A percentile compares a stretch with the other conserved stretches of the same genome.
These are phyloP conservation scores for Unio delphinus DNA, from an alignment of 2,888 invertebrate species.

Conservation along the genomic window DNA sequence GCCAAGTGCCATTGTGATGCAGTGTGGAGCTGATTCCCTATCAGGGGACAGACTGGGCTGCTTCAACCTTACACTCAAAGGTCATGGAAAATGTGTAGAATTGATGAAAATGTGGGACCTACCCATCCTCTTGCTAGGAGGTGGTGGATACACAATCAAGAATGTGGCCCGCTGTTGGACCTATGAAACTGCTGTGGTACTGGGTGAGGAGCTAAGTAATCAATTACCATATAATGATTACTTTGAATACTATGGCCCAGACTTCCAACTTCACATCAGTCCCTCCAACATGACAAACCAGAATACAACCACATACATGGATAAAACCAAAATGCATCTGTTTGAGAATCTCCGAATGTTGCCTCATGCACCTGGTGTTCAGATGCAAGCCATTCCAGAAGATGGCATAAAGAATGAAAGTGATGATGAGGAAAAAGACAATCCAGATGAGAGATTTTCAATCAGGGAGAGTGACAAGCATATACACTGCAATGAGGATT, in stretches of 20 bases:
- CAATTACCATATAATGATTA: constrained; percentile 27
- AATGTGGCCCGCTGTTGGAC: constrained; percentile 99
- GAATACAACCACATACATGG: constrained; percentile 97
- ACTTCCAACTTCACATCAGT: constrained; percentile 98
- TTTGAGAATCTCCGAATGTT: constrained; percentile 98
- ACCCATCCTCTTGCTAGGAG: constrained; percentile 96
- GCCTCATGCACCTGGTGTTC: constrained; percentile 97
- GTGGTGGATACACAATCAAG: constrained; percentile 98
- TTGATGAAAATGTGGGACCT: constrained; percentile 97
- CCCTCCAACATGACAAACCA: constrained; percentile 99
- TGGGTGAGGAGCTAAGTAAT: constrained; percentile 96
- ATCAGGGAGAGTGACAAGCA: constrained; percentile 69
- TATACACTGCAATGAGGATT: constrained; percentile 86
- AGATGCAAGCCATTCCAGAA: constrained; percentile 77
- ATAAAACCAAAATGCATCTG: constrained; percentile 92
- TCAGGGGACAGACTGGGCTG: constrained; percentile 97
- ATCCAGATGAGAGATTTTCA: constrained; percentile 86
- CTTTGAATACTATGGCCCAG: constrained; percentile 85
- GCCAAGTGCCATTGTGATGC: constrained; percentile 96
- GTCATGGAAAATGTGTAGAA: constrained; percentile 98
- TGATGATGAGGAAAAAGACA: constrained; percentile 88
- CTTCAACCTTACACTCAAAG: constrained; percentile 96
- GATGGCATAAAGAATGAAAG: constrained; percentile 69
- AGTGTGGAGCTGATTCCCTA: constrained; percentile 98
- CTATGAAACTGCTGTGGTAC: constrained; percentile 97